Conservation (phyloP, 2,113 vertebrate species). For the Corapipo altera region DNA sequence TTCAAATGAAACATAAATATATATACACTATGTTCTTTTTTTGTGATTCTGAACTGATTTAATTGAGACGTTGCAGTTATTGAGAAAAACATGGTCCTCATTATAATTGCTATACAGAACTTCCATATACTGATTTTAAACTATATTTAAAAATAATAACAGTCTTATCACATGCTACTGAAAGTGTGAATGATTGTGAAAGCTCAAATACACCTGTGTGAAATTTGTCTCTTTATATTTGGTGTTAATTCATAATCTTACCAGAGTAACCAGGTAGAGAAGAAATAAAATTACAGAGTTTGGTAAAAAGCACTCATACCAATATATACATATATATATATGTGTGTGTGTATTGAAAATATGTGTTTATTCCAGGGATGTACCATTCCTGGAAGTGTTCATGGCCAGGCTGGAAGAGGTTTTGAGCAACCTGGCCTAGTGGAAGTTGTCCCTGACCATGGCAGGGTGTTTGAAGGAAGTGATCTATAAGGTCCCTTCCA, state of each 20-base stretch:
- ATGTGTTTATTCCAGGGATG: neutral
- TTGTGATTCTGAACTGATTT: neutral
- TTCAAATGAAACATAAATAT: conserved; percentile 16
- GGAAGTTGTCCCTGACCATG: neutral
- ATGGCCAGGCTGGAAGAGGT: neutral
- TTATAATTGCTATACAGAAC: neutral
- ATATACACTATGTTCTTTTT: neutral
- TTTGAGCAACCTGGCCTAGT: neutral
- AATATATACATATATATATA: neutral
- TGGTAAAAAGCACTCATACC: neutral
- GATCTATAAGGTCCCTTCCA: neutral
- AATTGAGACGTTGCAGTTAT: neutral
- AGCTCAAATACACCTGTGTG: neutral
- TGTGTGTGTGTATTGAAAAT: neutral
- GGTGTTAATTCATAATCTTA: neutral
- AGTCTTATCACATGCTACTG: neutral
- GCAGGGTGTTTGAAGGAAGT: neutral
- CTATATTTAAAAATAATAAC: neutral
- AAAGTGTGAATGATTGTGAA: neutral
- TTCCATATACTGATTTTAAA: neutral
- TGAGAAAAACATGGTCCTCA: neutral
- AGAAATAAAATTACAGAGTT: neutral
- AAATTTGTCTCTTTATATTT: neutral
- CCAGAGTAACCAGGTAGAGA: neutral
- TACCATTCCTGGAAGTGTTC: neutral